Conservation (phyloP, 2,113 vertebrate species). For the Cairina moschata region DNA sequence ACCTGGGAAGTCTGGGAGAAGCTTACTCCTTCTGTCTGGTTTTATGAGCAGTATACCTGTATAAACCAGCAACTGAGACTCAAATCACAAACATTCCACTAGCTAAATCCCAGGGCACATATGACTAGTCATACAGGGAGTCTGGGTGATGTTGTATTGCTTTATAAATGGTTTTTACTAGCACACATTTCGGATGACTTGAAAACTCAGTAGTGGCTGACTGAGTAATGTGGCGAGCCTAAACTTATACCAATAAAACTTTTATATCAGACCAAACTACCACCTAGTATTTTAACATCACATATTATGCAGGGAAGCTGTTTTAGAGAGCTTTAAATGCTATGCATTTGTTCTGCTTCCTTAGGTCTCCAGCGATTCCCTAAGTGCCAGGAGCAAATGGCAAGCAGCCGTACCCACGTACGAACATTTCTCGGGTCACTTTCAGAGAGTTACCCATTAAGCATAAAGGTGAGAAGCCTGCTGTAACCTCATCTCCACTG, state of each 20-base stretch:
- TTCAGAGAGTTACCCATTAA: not conserved
- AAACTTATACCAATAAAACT: constrained; percentile 28
- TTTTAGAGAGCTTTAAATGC: not conserved
- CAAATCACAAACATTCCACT: not conserved
- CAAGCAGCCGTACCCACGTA: not conserved
- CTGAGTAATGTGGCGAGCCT: not conserved
- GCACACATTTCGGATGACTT: not conserved
- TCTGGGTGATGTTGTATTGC: not conserved
- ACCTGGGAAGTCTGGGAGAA: not conserved
- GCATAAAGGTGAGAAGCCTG: not conserved
- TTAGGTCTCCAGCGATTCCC: rapidly evolving
- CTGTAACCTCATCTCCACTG: not conserved
- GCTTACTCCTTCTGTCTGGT: not conserved
- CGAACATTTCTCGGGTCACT: not conserved
- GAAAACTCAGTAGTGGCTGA: constrained; percentile 19
- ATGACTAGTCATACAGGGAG: not conserved
- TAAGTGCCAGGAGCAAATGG: not conserved
- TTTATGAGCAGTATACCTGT: not conserved
- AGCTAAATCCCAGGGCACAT: not conserved
- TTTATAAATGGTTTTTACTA: constrained; percentile 20
- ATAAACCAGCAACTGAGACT: not conserved
- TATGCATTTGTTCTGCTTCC: not conserved
- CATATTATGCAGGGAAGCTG: not conserved
- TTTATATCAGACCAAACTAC: not conserved
- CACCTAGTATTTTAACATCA: constrained; percentile 39